Evolutionary conservation across 2,888 invertebrate genomes (phyloP).

Genomic region (Tortricodes alternella): DNA sequence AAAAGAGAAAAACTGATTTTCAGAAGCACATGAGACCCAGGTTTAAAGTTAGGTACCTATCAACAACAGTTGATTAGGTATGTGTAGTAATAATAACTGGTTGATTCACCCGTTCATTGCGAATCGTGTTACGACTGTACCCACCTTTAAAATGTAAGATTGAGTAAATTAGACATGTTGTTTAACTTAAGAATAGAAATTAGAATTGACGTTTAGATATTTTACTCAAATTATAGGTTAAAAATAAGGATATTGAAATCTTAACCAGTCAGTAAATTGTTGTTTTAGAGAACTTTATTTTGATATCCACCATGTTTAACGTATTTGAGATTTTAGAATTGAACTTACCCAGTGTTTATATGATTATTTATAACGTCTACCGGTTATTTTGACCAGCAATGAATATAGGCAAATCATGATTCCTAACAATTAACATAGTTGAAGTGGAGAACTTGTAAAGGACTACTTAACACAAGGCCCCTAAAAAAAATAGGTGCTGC

Average conservation of each 20-base stretch:
- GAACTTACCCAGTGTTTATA: slow-evolving; percentile 49
- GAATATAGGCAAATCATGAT: neutral
- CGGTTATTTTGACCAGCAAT: neutral
- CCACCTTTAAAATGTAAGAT: neutral
- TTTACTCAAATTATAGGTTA: slow-evolving; percentile 62
- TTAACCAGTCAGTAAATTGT: slow-evolving; percentile 47
- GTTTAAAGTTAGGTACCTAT: slow-evolving; percentile 15
- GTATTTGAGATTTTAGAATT: slow-evolving; percentile 50
- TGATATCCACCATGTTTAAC: slow-evolving; percentile 67
- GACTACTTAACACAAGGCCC: too few species aligned
- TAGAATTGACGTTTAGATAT: slow-evolving; percentile 71
- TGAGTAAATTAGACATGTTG: slow-evolving; percentile 34
- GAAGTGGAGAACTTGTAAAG: slow-evolving; percentile 3
- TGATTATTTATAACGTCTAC: slow-evolving; percentile 45
- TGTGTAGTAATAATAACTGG: neutral
- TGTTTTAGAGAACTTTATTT: slow-evolving; percentile 76
- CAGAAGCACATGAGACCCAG: too few species aligned
- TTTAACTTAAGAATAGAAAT: slow-evolving; percentile 51
- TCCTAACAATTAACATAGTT: neutral
- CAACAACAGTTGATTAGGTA: slow-evolving; percentile 4
- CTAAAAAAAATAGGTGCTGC: too few species aligned
- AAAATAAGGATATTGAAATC: slow-evolving; percentile 44
- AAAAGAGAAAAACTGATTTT: too few species aligned
- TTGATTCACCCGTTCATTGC: neutral
- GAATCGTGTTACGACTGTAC: neutral